Evolutionary conservation across 2,113 vertebrate species (phyloP).

Genomic region (Toxostoma redivivum): DNA sequence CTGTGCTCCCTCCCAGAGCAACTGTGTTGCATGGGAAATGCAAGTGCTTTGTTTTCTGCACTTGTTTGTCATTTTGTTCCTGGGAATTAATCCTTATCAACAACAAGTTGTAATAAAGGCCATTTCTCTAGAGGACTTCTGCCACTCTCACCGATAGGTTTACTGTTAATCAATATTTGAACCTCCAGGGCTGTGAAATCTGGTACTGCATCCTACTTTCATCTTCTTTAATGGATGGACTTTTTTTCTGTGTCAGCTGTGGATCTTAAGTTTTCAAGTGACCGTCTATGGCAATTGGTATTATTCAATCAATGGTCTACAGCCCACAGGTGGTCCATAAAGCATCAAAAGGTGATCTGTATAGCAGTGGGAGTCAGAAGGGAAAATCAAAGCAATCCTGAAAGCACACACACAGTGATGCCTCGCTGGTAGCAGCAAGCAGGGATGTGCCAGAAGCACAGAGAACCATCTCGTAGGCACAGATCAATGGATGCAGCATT

Average conservation of each 20-base stretch:
- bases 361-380: not conserved
- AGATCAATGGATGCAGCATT: not conserved
- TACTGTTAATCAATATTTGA: constrained; percentile 42
- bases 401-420: not conserved
- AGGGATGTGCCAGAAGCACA: not conserved
- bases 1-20: not conserved
- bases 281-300: not conserved
- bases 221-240: constrained; percentile 1
- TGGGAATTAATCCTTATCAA: constrained; percentile 8
- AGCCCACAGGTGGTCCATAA: constrained; percentile 23
- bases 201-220: not conserved
- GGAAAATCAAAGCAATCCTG: not conserved
- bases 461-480: not conserved
- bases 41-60: not conserved
- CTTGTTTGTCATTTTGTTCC: not conserved
- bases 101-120: not conserved
- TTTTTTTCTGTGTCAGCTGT: not conserved
- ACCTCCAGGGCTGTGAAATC: not conserved
- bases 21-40: not conserved
- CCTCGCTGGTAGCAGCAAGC: not conserved
- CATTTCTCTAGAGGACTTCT: not conserved
- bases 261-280: constrained; percentile 19
- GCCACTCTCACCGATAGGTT: not conserved
- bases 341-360: not conserved
- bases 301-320: not conserved